Evolutionary conservation across 2,888 invertebrate genomes (phyloP).

Genomic region (Chrysopilus asiliformis): DNA sequence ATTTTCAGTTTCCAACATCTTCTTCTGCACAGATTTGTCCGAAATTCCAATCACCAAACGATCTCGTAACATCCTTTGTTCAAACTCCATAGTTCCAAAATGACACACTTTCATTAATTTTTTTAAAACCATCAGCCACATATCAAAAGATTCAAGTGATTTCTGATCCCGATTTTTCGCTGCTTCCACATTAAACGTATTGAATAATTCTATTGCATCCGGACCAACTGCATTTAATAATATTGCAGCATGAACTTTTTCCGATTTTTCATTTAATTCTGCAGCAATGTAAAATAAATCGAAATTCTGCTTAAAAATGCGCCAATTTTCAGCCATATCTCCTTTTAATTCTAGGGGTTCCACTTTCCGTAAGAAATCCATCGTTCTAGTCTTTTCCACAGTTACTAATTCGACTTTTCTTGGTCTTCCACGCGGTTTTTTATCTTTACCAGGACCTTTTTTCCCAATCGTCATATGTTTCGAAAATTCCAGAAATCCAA

Average conservation of each 20-base stretch:
- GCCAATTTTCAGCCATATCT: constrained; percentile 9
- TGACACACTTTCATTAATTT: neutral
- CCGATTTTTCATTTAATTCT: constrained; percentile 12
- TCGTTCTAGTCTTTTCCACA: neutral
- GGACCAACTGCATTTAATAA: constrained; percentile 16
- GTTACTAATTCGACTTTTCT: neutral
- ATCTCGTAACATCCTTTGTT: constrained; percentile 5
- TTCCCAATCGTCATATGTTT: too few relatives aligned
- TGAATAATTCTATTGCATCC: constrained; percentile 15
- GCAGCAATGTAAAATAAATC: constrained; percentile 9
- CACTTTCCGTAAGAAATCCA: constrained; percentile 1
- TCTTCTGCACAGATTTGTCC: constrained; percentile 3
- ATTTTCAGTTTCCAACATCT: constrained; percentile 4
- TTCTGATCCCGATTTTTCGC: constrained; percentile 1
- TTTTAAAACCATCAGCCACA: neutral
- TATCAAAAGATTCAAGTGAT: constrained; percentile 1
- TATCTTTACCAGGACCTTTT: too few relatives aligned
- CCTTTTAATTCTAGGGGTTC: neutral
- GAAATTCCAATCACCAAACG: constrained; percentile 5
- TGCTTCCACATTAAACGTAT: constrained; percentile 15
- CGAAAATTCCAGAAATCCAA: too few relatives aligned
- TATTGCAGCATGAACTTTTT: constrained; percentile 15
- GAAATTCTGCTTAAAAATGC: constrained; percentile 14
- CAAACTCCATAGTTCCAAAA: neutral
- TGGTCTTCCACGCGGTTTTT: constrained; percentile 1